These are phyloP conservation scores for Zaprionus lachaisei DNA, from an alignment of 1,140 invertebrate species.

Conservation along the genomic window DNA sequence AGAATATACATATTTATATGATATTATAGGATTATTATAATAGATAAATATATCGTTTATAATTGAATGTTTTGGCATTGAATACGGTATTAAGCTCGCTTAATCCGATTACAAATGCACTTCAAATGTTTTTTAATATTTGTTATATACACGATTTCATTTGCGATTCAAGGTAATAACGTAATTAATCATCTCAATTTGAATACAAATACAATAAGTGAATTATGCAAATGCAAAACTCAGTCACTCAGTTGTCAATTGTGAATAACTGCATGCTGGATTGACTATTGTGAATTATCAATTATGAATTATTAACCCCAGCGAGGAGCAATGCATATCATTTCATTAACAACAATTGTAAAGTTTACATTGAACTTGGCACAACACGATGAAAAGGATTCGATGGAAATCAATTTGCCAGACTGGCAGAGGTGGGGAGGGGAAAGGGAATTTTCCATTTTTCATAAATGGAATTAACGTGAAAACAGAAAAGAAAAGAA, in stretches of 20 bases:
- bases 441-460: neutral
- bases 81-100: neutral
- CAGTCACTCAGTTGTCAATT: conserved; percentile 8
- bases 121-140: neutral
- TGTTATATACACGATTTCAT: neutral
- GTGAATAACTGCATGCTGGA: neutral
- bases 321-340: neutral
- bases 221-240: conserved; percentile 6
- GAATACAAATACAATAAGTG: neutral
- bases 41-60: neutral
- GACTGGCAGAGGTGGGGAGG: too few species aligned
- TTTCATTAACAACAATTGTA: neutral
- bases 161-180: neutral
- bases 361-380: neutral
- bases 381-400: conserved; percentile 14
- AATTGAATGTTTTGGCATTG: neutral
- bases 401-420: conserved; percentile 8
- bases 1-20: neutral
- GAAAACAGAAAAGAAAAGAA: neutral
- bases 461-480: neutral
- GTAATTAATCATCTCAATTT: neutral
- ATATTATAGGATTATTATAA: neutral
- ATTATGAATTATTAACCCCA: conserved; percentile 6
- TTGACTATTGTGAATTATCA: neutral
- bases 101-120: neutral